These are phyloP conservation scores for Agrochola circellaris DNA, from an alignment of 2,888 invertebrate species.

Conservation along the genomic window DNA sequence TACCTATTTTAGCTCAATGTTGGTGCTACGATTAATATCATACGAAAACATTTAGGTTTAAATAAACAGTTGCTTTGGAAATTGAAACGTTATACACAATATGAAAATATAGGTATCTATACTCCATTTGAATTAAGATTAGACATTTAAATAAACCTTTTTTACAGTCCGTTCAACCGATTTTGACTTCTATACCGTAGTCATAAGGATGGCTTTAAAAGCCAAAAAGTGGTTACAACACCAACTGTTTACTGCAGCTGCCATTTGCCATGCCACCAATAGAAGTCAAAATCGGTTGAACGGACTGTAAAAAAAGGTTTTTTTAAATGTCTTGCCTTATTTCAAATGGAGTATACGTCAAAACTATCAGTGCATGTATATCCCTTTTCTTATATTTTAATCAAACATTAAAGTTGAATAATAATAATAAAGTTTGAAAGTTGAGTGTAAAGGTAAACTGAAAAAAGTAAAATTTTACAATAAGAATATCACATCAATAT, in stretches of 20 bases:
- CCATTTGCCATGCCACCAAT: too few species aligned
- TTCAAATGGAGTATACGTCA: too few species aligned
- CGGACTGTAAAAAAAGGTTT: too few species aligned
- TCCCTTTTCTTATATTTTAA: neutral
- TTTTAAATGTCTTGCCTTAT: too few species aligned
- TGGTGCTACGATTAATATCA: neutral
- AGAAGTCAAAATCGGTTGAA: too few species aligned
- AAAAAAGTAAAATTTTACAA: neutral
- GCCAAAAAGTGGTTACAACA: too few species aligned
- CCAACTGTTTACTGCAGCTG: too few species aligned
- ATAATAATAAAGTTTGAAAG: neutral
- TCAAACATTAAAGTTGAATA: neutral
- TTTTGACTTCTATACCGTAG: too few species aligned
- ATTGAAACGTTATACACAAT: neutral
- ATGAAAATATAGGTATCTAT: neutral
- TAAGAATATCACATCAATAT: neutral
- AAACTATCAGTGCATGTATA: neutral
- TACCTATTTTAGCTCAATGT: neutral
- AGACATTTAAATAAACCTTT: too few species aligned
- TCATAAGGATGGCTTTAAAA: too few species aligned
- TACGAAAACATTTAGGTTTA: neutral
- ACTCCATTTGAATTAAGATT: too few species aligned
- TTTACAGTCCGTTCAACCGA: too few species aligned
- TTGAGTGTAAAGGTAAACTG: neutral
- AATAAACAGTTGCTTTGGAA: neutral